These are phyloP conservation scores for Tragopan temminckii DNA, from an alignment of 2,797 vertebrate species.

Conservation along the genomic window DNA sequence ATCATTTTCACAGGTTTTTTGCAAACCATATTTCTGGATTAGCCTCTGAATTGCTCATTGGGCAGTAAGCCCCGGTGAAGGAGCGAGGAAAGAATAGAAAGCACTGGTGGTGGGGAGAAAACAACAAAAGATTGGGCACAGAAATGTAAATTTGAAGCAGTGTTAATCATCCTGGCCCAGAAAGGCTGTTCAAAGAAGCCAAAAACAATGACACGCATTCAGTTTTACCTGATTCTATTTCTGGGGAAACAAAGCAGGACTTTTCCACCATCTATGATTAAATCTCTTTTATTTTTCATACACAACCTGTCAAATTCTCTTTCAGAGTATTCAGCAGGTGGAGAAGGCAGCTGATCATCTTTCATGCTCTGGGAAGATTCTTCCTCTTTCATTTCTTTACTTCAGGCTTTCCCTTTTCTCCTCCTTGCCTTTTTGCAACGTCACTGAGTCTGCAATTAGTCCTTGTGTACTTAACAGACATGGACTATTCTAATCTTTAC, in stretches of 20 bases:
- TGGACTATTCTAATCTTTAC: not conserved
- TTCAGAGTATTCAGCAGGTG: not conserved
- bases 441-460: not conserved
- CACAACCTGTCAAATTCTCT: not conserved
- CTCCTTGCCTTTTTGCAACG: not conserved
- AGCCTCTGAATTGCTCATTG: not conserved
- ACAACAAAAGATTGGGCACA: not conserved
- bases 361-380: not conserved
- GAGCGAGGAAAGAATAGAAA: not conserved
- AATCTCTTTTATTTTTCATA: not conserved
- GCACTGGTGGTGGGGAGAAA: not conserved
- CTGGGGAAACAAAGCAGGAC: not conserved
- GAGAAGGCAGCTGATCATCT: not conserved
- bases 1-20: not conserved
- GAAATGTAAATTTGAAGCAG: not conserved
- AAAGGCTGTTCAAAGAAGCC: not conserved
- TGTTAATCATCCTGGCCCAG: not conserved
- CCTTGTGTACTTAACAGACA: not conserved
- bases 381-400: not conserved
- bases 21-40: not conserved
- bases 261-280: not conserved
- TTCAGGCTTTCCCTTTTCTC: not conserved
- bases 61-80: not conserved
- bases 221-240: constrained; percentile 9
- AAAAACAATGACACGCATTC: not conserved